phyloP scores from a whole-genome alignment of 30 jellyfish, hydroid and myxozoan genomes.

The Pelagia noctiluca region DNA sequence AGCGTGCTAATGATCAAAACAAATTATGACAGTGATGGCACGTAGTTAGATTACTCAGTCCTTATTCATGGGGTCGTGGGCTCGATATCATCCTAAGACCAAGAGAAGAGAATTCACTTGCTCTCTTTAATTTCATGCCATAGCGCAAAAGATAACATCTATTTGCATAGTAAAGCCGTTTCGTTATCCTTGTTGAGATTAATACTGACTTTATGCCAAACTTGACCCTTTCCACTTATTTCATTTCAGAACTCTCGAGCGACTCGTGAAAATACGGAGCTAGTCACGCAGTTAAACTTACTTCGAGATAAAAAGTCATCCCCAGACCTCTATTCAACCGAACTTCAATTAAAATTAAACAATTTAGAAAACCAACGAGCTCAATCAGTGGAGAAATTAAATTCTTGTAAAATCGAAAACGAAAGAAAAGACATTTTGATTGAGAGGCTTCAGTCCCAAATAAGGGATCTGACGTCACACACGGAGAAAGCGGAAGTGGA shows the following conservation, averaged over 20 bases:
- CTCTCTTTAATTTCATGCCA: no score
- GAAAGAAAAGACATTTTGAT: conserved; percentile 62
- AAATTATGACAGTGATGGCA: no score
- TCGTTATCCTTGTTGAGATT: no score
- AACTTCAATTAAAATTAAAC: conserved; percentile 42
- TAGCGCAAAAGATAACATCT: no score
- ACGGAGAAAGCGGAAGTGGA: conserved; percentile 68
- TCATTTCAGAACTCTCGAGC: neutral
- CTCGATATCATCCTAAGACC: no score
- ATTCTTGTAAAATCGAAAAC: conserved; percentile 38
- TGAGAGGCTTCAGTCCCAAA: conserved; percentile 61
- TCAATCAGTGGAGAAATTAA: conserved; percentile 6
- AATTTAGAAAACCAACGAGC: conserved; percentile 46
- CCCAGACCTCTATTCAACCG: conserved; percentile 36
- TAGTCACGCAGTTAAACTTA: neutral
- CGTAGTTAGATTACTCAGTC: no score
- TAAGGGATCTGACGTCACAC: conserved; percentile 57
- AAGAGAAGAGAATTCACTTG: no score
- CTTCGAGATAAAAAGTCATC: neutral
- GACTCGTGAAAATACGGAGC: conserved; percentile 4
- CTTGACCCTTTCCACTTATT: no score
- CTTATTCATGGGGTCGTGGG: no score
- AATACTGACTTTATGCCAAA: no score
- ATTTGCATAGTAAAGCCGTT: no score
- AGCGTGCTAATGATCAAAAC: no score